Evolutionary conservation across 2,888 invertebrate genomes (phyloP), one percentile per base, ranked within the genome.

Genomic region (Hydrotaea diabolus): DNA sequence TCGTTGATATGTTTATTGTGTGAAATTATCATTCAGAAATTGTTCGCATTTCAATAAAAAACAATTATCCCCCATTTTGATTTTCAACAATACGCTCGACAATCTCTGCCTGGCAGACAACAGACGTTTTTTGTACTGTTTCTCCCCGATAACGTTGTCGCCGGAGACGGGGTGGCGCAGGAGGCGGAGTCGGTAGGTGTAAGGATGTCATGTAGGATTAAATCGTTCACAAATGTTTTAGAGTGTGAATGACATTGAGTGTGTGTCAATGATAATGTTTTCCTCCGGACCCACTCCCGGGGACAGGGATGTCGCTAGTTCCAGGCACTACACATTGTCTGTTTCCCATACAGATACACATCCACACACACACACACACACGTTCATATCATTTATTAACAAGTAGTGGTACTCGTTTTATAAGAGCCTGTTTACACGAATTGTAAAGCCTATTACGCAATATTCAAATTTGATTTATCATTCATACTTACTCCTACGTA

Each of bases 221-320:
- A 77, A 62, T 72, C 62, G 55, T 80, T 80, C 46, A 73, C 73
- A 77, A 75, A 80, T 77, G 79, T 75, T 69, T 80, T 71, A 59
- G 80, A 76, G 66, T 86, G 86, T 69, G 76, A 77, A 53, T 85
- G 86, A 83, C 86, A 85, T 80, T 81, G 85, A 83, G 85, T 85
- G 83, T 69, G 64, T 85, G 85, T 80, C 85, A 85, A 75, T 82
- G 81, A 85, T 80, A 83, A 78, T 74, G 77, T 79, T 59, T 57
- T 77, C 15, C 43, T 23, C 17, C 5, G 46, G 23, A 31, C 8
- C 57, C 0, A 0, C 8, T 17, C 36, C 13, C 39, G n/a, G 15
- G 43, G 21, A 13, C 36, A 17, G 11, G 43, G 66, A 21, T 13
- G 21, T 7, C 55, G 7, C 55, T 21, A 4, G 31, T 31, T 4